phyloP scores from a whole-genome alignment of 30 jellyfish, hydroid and myxozoan species.

The Turritopsis rubra region DNA sequence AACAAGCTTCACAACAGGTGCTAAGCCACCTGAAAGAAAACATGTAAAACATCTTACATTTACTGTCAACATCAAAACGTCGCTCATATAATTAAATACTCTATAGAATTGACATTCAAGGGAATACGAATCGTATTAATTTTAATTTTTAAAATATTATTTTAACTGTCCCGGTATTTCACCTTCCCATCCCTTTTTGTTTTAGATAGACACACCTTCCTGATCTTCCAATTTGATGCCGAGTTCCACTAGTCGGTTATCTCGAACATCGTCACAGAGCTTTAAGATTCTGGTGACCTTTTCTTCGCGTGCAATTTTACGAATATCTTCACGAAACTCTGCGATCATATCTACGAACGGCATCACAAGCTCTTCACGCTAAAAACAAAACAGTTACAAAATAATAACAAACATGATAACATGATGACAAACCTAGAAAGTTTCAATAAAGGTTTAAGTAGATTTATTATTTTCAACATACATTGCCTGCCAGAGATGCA shows the following conservation, averaged over 20 bases:
- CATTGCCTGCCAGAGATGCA: slow-evolving; percentile 22
- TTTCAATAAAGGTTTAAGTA: too few relatives aligned
- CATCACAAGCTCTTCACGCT: slow-evolving; percentile 90
- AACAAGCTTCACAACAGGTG: slow-evolving; percentile 69
- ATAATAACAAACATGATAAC: neutral
- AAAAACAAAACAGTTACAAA: neutral
- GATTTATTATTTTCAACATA: too few relatives aligned
- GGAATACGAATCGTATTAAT: neutral
- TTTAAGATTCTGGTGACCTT: slow-evolving; percentile 52
- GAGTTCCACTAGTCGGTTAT: slow-evolving; percentile 56
- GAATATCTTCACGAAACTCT: slow-evolving; percentile 62
- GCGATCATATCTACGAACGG: slow-evolving; percentile 71
- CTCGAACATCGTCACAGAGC: slow-evolving; percentile 82
- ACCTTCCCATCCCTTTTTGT: too few relatives aligned
- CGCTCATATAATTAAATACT: too few relatives aligned
- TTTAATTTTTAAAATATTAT: too few relatives aligned
- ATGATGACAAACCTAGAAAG: too few relatives aligned
- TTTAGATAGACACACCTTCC: too few relatives aligned
- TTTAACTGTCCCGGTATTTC: too few relatives aligned
- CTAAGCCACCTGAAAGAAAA: slow-evolving; percentile 42
- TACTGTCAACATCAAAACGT: neutral
- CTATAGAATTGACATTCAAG: too few relatives aligned
- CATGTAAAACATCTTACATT: neutral
- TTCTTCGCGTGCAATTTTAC: slow-evolving; percentile 78
- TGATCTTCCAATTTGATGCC: slow-evolving; percentile 90